Evolutionary conservation across 1,140 invertebrate species (phyloP).

Genomic region (Prorops nasuta): DNA sequence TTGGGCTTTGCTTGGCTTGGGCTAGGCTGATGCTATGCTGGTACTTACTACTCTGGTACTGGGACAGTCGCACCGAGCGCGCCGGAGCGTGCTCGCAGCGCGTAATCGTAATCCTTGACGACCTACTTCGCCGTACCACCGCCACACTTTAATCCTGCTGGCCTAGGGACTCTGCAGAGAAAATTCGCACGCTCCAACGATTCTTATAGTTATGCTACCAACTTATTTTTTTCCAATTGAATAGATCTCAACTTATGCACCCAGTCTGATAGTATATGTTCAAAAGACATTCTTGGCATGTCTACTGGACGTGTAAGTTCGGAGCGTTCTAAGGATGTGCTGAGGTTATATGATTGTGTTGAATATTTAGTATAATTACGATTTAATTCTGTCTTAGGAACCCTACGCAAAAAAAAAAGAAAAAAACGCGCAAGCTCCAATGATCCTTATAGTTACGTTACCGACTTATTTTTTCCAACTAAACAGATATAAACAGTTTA

Average conservation of each 20-base stretch:
- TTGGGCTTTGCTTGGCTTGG: not conserved
- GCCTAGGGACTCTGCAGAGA: not conserved
- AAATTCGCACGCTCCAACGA: not conserved
- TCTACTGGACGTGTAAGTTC: no score
- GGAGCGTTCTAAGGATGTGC: no score
- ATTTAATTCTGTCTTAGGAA: no score
- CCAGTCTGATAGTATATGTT: not conserved
- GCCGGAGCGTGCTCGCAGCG: slow-evolving; percentile 29
- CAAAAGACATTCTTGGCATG: not conserved
- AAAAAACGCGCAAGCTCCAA: no score
- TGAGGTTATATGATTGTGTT: no score
- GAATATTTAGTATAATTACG: no score
- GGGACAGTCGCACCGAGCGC: slow-evolving; percentile 23
- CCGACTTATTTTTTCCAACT: no score
- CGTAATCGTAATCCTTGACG: slow-evolving; percentile 24
- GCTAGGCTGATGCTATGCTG: not conserved
- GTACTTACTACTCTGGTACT: slow-evolving; percentile 7
- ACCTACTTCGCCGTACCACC: slow-evolving; percentile 38
- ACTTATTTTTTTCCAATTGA: not conserved
- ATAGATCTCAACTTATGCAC: not conserved
- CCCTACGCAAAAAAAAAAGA: no score
- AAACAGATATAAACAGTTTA: no score
- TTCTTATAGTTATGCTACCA: not conserved
- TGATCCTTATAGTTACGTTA: no score
- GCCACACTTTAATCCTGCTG: not conserved